Evolutionary conservation across 2,113 vertebrate species (phyloP).

Genomic region (Peromyscus maniculatus): DNA sequence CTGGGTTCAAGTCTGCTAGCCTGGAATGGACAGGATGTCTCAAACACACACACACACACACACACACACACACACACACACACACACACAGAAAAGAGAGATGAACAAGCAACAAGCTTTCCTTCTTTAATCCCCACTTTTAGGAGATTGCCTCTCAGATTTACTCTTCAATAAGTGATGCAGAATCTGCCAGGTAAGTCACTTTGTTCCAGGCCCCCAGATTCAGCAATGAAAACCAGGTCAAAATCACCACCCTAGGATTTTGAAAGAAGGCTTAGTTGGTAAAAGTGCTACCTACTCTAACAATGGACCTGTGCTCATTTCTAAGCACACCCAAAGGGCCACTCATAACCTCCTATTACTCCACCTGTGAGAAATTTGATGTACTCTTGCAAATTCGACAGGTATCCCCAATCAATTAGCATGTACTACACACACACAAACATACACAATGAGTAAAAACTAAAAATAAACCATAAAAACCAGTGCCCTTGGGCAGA

Average conservation of each 20-base stretch:
- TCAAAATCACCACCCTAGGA: not conserved
- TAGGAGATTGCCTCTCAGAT: not conserved
- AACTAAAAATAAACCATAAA: too few relatives aligned
- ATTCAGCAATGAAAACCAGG: not conserved
- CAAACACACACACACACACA: too few relatives aligned
- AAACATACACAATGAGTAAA: too few relatives aligned
- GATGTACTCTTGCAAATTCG: not conserved
- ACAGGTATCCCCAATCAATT: too few relatives aligned
- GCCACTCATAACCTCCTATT: not conserved
- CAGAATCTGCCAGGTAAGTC: not conserved
- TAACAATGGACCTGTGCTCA: not conserved
- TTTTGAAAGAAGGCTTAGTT: not conserved
- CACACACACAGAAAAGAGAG: too few relatives aligned
- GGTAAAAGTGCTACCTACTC: not conserved
- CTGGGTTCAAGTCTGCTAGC: rapidly evolving
- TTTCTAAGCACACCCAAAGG: not conserved
- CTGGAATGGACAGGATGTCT: not conserved
- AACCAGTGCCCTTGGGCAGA: too few relatives aligned
- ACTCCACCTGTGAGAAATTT: not conserved
- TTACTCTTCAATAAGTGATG: not conserved
- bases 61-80: too few relatives aligned
- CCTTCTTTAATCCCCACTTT: not conserved
- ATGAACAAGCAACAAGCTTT: not conserved
- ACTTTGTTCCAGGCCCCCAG: not conserved
- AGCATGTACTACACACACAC: too few relatives aligned